Evolutionary conservation across 2,888 invertebrate genomes (phyloP).

Genomic region (Cheilosia urbana): DNA sequence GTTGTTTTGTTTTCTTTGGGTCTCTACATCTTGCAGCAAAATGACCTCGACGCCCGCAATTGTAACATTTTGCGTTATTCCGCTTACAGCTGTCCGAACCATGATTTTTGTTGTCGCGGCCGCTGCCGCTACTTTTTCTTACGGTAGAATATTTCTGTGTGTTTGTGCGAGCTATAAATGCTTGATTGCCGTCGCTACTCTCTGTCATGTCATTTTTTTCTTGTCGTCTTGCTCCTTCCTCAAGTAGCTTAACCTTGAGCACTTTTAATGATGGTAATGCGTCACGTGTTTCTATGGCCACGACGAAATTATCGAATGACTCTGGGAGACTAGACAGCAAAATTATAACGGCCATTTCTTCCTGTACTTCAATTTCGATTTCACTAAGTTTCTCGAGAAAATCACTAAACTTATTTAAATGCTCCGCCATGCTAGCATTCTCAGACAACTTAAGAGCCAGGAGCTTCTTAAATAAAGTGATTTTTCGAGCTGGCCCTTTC

Average conservation of each 20-base stretch:
- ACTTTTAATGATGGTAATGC: constrained; percentile 53
- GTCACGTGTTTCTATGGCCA: constrained; percentile 72
- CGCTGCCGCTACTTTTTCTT: not conserved
- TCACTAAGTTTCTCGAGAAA: constrained; percentile 20
- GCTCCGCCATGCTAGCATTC: constrained; percentile 24
- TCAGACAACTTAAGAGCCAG: constrained; percentile 24
- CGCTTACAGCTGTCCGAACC: not conserved
- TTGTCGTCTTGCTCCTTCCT: constrained; percentile 69
- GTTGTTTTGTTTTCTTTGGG: constrained; percentile 7
- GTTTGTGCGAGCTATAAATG: constrained; percentile 10
- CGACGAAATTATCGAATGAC: constrained; percentile 79
- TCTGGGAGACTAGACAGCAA: constrained; percentile 46
- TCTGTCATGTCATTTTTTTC: not conserved
- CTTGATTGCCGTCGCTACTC: constrained; percentile 3
- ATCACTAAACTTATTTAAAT: constrained; percentile 52
- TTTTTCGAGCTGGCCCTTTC: constrained; percentile 44
- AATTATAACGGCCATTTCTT: constrained; percentile 20
- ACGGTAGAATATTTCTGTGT: constrained; percentile 1
- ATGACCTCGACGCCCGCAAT: constrained; percentile 53
- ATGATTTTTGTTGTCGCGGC: not conserved
- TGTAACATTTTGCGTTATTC: constrained; percentile 1
- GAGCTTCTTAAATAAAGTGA: constrained; percentile 49
- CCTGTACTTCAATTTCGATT: constrained; percentile 2
- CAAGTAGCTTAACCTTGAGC: constrained; percentile 48
- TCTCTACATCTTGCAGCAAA: constrained; percentile 25